These are phyloP conservation scores for Reticulitermes lucifugus DNA, from an alignment of 2,888 invertebrate genomes.

Conservation along the genomic window DNA sequence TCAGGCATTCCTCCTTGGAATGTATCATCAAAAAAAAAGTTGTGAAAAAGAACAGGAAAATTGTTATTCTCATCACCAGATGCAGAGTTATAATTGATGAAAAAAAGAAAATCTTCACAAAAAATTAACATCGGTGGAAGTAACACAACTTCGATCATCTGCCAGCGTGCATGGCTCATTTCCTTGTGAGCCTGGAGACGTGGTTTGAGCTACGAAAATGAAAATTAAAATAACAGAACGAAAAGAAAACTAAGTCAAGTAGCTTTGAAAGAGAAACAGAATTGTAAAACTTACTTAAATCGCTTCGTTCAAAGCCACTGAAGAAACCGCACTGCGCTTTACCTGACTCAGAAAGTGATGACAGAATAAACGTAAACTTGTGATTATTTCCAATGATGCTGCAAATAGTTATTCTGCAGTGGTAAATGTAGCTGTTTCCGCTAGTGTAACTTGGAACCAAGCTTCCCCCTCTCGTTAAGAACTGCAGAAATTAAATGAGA, in stretches of 20 bases:
- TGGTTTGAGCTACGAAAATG: neutral
- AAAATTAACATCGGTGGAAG: neutral
- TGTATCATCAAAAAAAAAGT: no score
- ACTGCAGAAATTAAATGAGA: conserved; percentile 35
- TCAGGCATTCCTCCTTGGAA: no score
- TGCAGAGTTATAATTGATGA: neutral
- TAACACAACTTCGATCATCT: neutral
- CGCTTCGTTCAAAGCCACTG: neutral
- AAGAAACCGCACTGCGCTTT: neutral
- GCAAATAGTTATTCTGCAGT: neutral
- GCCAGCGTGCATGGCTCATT: conserved; percentile 13
- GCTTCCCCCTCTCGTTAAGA: conserved; percentile 20
- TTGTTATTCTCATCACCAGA: neutral
- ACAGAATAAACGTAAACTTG: no score
- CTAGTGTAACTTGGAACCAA: neutral
- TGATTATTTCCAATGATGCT: neutral
- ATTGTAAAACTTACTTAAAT: neutral
- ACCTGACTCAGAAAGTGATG: neutral
- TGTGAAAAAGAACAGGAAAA: neutral
- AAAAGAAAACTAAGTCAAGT: neutral
- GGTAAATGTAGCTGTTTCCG: neutral
- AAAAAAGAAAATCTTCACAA: neutral
- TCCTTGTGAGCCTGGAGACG: neutral
- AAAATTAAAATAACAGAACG: neutral
- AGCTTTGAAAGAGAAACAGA: neutral